phyloP scores from a whole-genome alignment of 1,140 invertebrate species.

The Hylyphantes graminicola region DNA sequence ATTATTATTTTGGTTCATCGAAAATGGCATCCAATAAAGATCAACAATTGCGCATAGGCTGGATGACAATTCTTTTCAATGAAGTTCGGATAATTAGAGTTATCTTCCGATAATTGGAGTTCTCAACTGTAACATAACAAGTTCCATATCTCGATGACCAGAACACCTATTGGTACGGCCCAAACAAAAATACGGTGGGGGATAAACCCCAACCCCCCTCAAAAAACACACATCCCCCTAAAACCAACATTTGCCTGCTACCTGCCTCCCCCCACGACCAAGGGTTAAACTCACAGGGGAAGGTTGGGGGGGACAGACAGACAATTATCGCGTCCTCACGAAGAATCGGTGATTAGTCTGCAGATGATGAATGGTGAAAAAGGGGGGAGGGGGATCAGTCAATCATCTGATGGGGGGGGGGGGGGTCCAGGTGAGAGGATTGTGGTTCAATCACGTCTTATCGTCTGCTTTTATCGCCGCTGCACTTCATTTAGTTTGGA shows the following conservation, averaged over 20 bases:
- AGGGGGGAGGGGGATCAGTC: background rate
- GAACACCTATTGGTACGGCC: background rate
- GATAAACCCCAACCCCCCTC: background rate
- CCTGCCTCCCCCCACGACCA: background rate
- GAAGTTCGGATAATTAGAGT: too few relatives aligned
- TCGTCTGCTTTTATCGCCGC: constrained; percentile 14
- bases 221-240: background rate
- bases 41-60: too few relatives aligned
- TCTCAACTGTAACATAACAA: too few relatives aligned
- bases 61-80: too few relatives aligned
- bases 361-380: constrained; percentile 23
- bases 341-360: constrained; percentile 33
- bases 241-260: constrained; percentile 14
- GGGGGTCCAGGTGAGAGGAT: constrained; percentile 32
- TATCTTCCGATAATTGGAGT: too few relatives aligned
- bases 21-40: too few relatives aligned
- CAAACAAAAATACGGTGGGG: background rate
- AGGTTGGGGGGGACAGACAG: constrained; percentile 1
- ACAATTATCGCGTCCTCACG: constrained; percentile 37
- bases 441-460: constrained; percentile 33
- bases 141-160: too few relatives aligned
- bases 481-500: constrained; percentile 21
- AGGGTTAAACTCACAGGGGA: constrained; percentile 23
- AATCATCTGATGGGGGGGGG: constrained; percentile 4
- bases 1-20: too few relatives aligned